Base-by-base conservation (phyloP, 2,113 vertebrate genomes). In the Balaenoptera acutorostrata region DNA sequence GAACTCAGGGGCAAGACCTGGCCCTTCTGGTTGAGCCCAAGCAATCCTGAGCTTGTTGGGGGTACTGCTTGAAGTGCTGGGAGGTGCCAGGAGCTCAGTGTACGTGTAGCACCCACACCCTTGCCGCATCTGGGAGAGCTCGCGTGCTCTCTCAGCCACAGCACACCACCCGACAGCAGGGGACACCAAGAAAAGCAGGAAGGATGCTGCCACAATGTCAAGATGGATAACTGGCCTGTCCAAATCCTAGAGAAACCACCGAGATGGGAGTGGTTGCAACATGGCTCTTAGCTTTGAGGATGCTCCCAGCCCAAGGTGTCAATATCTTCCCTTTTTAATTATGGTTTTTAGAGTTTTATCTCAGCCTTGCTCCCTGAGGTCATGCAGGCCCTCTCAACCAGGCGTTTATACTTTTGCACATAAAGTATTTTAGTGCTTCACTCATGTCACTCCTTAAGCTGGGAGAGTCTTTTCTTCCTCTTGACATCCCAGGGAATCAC, bases 251-350 rank as follows among this genome's bases (percentile, higher is more conserved):
- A 81, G 27, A 9, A 18, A 15, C 11, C 33, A 44, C 25, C 31
- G 33, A 41, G 29, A 14, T 1, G 14, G 4, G 18, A 8, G 2
- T 10, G 68, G 4, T 18, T 4, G 2, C 13, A 15, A 0, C 1
- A 17, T 14, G 4, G 0, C 8, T 12, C 11, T 86, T 18, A 27
- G 49, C 12, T 31, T 25, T 55, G 31, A 81, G 55, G 36, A 55
- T 33, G 5, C 1, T 31, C 41, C 25, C 7, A 72, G 39, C 25
- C 21, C 49, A 75, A 29, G 3, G 4, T 33, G 8, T 52, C 3
- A 72, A 20, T 18, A 52, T 33, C 31, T 59, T n/a, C 33, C 21
- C 39, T n/a, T 36, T 85, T 61, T 25, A 31, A 39, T 77, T 49
- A 59, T 6, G 0, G 20, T 49, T 13, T 72, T 84, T 8, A 41